Evolutionary conservation across 2,888 invertebrate species (phyloP).

Genomic region (Nipponacmea schrenckii): DNA sequence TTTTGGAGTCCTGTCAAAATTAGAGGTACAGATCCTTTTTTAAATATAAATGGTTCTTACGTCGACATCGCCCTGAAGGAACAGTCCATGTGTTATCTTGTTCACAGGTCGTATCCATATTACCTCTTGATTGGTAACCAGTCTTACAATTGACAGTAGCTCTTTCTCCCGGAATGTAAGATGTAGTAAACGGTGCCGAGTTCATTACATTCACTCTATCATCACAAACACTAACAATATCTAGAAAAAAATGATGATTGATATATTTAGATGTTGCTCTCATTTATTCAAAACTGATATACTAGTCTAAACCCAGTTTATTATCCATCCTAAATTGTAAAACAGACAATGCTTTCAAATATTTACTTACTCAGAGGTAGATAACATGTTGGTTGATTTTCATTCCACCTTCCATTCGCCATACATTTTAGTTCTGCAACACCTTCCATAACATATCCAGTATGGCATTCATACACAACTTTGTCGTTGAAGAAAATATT

Average conservation of each 20-base stretch:
- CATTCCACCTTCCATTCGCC: slow-evolving; percentile 49
- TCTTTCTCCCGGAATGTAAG: slow-evolving; percentile 38
- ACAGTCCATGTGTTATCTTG: slow-evolving; percentile 58
- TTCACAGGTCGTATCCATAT: slow-evolving; percentile 54
- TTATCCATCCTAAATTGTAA: too few species aligned
- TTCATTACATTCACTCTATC: slow-evolving; percentile 24
- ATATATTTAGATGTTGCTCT: neutral
- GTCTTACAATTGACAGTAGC: slow-evolving; percentile 42
- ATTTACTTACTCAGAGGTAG: slow-evolving; percentile 15
- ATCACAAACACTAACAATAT: slow-evolving; percentile 17
- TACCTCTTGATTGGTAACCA: slow-evolving; percentile 47
- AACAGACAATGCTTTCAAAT: neutral
- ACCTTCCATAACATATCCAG: slow-evolving; percentile 50
- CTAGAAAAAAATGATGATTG: slow-evolving; percentile 10
- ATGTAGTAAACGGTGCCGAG: slow-evolving; percentile 23
- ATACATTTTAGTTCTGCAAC: slow-evolving; percentile 46
- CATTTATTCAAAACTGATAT: neutral
- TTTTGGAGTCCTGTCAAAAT: too few species aligned
- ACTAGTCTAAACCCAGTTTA: too few species aligned
- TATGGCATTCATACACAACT: slow-evolving; percentile 40
- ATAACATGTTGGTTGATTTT: slow-evolving; percentile 14
- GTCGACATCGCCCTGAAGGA: slow-evolving; percentile 53
- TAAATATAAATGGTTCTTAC: slow-evolving; percentile 41
- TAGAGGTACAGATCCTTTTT: too few species aligned
- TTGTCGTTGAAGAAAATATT: slow-evolving; percentile 30